phyloP scores from a whole-genome alignment of 2,888 invertebrate genomes.

The Drosophila hamatofila region DNA sequence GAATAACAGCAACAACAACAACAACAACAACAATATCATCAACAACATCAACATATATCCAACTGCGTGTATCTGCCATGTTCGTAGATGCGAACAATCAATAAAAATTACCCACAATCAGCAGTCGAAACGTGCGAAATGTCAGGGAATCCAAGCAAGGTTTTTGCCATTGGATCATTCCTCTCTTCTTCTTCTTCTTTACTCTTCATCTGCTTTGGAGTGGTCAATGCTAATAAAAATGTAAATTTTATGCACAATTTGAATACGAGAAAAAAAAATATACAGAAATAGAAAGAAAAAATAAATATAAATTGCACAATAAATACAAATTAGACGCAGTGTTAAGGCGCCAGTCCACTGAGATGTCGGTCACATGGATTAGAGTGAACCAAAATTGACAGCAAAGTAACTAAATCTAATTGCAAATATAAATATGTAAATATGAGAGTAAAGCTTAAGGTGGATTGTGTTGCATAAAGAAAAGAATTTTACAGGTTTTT shows the following conservation, averaged over 20 bases:
- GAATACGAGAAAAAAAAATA: background rate
- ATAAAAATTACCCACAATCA: constrained; percentile 62
- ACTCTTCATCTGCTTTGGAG: background rate
- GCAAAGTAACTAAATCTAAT: constrained; percentile 2
- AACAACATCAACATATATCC: constrained; percentile 13
- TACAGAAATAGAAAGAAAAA: background rate
- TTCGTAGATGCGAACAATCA: constrained; percentile 49
- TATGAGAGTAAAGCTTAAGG: background rate
- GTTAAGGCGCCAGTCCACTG: constrained; percentile 32
- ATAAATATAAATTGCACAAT: constrained; percentile 57
- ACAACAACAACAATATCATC: background rate
- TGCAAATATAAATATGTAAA: background rate
- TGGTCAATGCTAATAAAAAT: constrained; percentile 66
- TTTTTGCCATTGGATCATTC: constrained; percentile 11
- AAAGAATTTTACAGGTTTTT: background rate
- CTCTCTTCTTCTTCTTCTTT: background rate
- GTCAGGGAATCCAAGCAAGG: background rate
- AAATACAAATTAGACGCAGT: constrained; percentile 79
- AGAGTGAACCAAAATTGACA: constrained; percentile 40
- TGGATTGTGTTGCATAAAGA: background rate
- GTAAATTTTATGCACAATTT: constrained; percentile 77
- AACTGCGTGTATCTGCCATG: constrained; percentile 27
- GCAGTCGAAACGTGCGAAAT: constrained; percentile 30
- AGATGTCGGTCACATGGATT: constrained; percentile 18
- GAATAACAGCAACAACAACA: background rate